A percentile compares a stretch with the other conserved stretches of the same genome.
Conservation (phyloP, 2,888 invertebrate species). For the Drosophila leonis region DNA sequence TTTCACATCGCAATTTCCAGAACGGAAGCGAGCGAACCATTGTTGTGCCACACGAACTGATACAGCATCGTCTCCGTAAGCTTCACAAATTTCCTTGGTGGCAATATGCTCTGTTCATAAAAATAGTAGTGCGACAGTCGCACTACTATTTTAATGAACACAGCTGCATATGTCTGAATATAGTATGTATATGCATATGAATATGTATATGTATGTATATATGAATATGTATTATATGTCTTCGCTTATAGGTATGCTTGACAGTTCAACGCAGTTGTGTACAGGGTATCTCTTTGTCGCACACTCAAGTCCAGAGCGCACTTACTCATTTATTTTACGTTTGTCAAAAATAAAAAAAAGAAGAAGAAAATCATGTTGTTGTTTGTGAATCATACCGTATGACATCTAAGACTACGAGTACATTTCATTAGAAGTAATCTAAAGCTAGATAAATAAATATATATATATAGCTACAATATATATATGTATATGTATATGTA, state of each 20-base stretch:
- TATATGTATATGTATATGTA: background rate
- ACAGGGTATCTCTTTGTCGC: conserved; percentile 2
- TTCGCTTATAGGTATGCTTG: too few relatives aligned
- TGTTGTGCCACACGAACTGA: too few relatives aligned
- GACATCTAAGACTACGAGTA: conserved; percentile 11
- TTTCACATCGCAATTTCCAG: too few relatives aligned
- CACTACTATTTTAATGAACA: too few relatives aligned
- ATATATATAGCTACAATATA: conserved; percentile 6
- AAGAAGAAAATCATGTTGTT: background rate
- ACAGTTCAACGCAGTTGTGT: background rate
- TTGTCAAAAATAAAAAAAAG: background rate
- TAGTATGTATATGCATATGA: background rate
- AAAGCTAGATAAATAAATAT: conserved; percentile 29
- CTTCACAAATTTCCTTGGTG: too few relatives aligned
- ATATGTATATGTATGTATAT: background rate
- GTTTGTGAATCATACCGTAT: conserved; percentile 1
- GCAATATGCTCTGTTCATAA: too few relatives aligned
- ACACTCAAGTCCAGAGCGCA: background rate
- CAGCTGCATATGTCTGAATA: background rate
- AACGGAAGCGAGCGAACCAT: too few relatives aligned
- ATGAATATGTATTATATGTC: too few relatives aligned
- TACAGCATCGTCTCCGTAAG: too few relatives aligned
- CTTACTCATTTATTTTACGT: conserved; percentile 2
- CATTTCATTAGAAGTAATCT: conserved; percentile 9
- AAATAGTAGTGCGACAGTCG: too few relatives aligned